Evolutionary conservation across 2,888 invertebrate species (phyloP).

Genomic region (Platycheirus albimanus): DNA sequence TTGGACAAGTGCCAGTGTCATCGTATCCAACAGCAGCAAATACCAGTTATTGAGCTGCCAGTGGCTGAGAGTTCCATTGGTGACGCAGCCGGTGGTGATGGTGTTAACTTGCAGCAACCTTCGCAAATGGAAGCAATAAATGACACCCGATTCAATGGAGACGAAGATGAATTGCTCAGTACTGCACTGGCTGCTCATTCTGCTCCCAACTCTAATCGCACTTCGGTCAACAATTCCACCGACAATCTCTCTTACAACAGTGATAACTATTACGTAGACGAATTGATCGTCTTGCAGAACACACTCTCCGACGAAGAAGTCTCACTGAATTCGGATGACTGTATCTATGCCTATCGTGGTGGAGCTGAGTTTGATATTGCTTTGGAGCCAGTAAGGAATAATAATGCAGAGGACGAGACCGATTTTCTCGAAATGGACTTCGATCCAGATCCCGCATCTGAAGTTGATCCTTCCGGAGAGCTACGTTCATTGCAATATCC

Average conservation of each 20-base stretch:
- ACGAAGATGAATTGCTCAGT: conserved; percentile 60
- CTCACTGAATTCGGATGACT: conserved; percentile 82
- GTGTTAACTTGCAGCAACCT: conserved; percentile 2
- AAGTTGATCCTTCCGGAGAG: conserved; percentile 79
- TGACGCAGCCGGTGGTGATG: conserved; percentile 45
- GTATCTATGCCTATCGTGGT: conserved; percentile 82
- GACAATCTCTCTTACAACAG: conserved; percentile 82
- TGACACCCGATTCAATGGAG: conserved; percentile 49
- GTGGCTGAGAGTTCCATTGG: conserved; percentile 52
- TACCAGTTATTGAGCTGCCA: conserved; percentile 69
- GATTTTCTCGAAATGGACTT: conserved; percentile 83
- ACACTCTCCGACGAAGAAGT: conserved; percentile 79
- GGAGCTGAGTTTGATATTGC: conserved; percentile 80
- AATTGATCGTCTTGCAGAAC: conserved; percentile 79
- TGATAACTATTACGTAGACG: conserved; percentile 81
- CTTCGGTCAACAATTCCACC: conserved; percentile 81
- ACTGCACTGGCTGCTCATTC: conserved; percentile 56
- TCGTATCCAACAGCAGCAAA: conserved; percentile 52
- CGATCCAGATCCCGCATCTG: conserved; percentile 82
- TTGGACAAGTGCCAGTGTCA: conserved; percentile 51
- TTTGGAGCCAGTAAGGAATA: conserved; percentile 75
- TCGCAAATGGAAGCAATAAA: conserved; percentile 59
- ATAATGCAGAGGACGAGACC: conserved; percentile 80
- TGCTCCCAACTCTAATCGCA: conserved; percentile 78
- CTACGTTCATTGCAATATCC: conserved; percentile 51